phyloP scores from a whole-genome alignment of 2,113 vertebrate species.

The Labeo rohita region DNA sequence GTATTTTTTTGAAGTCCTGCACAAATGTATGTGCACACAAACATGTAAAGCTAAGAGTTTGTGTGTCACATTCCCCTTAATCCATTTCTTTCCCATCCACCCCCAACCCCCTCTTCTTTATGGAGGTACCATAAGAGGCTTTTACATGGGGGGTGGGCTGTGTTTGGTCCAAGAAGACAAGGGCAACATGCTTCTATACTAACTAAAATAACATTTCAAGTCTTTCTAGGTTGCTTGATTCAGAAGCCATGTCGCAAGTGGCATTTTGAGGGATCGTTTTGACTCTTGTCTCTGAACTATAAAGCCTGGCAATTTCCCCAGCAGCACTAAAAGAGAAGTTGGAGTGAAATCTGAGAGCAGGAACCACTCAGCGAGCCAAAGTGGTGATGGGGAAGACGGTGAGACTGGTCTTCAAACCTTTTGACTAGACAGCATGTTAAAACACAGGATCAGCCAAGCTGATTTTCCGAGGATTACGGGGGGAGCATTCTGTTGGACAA shows the following conservation, averaged over 20 bases:
- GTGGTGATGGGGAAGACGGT: not conserved
- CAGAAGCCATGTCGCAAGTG: not conserved
- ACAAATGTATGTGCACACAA: not conserved
- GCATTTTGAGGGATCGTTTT: not conserved
- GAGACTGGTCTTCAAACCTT: slow-evolving; percentile 13
- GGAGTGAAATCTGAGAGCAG: not conserved
- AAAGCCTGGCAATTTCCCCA: not conserved
- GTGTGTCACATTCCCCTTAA: slow-evolving; percentile 15
- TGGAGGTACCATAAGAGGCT: slow-evolving; percentile 38
- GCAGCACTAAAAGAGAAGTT: not conserved
- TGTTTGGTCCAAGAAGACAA: not conserved
- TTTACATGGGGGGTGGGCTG: slow-evolving; percentile 26
- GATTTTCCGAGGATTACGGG: slow-evolving; percentile 13
- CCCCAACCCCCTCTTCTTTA: slow-evolving; percentile 24
- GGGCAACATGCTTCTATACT: not conserved
- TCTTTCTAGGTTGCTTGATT: not conserved
- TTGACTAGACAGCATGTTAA: not conserved
- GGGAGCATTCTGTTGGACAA: not conserved
- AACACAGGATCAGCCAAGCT: slow-evolving; percentile 11
- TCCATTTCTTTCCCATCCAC: slow-evolving; percentile 2
- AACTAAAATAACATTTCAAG: not conserved
- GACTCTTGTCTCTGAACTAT: not conserved
- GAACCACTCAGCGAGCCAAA: slow-evolving; percentile 7
- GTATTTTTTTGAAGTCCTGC: not conserved
- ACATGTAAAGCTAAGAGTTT: not conserved